Percentiles rank a stretch among this genome's conserved stretches.
Evolutionary conservation across 2,888 invertebrate species (phyloP).

Genomic region (Pyrocoelia pectoralis): DNA sequence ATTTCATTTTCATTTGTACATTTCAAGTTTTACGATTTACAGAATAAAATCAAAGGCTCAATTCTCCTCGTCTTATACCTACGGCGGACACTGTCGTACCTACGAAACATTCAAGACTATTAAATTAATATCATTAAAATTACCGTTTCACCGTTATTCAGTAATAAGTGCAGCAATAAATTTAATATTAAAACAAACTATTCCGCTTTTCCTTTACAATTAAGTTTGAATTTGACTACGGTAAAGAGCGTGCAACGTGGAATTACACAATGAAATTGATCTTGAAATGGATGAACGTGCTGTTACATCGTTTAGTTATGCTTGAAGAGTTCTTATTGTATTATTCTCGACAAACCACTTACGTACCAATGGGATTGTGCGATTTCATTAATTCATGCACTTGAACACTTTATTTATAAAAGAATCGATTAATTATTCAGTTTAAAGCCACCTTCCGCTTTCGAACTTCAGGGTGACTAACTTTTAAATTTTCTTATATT

Average conservation of each 20-base stretch:
- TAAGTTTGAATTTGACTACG: background rate
- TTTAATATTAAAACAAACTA: background rate
- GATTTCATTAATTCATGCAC: background rate
- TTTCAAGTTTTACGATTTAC: too few relatives aligned
- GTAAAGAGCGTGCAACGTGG: background rate
- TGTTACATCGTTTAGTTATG: background rate
- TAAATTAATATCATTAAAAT: background rate
- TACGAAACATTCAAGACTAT: too few relatives aligned
- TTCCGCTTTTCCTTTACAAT: background rate
- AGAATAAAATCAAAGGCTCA: too few relatives aligned
- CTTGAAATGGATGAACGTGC: conserved; percentile 1
- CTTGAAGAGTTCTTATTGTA: conserved; percentile 5
- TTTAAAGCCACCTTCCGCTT: background rate
- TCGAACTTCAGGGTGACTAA: conserved; percentile 7
- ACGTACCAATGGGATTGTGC: background rate
- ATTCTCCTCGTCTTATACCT: too few relatives aligned
- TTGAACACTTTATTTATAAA: background rate
- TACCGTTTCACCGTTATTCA: background rate
- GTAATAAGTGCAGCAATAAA: background rate
- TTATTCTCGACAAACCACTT: conserved; percentile 7
- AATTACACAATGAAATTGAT: conserved; percentile 7
- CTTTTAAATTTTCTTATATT: conserved; percentile 5
- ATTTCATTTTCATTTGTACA: too few relatives aligned
- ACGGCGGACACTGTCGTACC: too few relatives aligned
- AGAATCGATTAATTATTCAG: conserved; percentile 11